These are phyloP conservation scores for Porites lutea DNA, from an alignment of 64 coral and sea anemone species.

Conservation along the genomic window DNA sequence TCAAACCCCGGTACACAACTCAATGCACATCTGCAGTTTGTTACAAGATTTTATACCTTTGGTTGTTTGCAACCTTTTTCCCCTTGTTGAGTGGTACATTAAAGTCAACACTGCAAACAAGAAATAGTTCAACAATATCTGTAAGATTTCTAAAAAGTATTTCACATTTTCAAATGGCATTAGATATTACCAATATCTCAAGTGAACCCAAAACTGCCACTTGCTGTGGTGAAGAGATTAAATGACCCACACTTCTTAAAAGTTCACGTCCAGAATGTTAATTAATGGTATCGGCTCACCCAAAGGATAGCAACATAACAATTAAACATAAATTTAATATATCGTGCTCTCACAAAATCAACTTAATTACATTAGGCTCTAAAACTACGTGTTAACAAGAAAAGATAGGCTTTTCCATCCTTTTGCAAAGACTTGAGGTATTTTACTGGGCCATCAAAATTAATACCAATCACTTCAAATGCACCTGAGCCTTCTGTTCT, in stretches of 20 bases:
- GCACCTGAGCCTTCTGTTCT: conserved; percentile 4
- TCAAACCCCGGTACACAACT: background rate
- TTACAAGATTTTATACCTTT: conserved; percentile 58
- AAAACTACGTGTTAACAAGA: background rate
- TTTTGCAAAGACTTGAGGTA: background rate
- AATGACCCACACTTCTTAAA: no score
- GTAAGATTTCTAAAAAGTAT: background rate
- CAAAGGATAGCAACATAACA: no score
- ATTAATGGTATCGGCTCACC: no score
- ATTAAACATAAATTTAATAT: no score
- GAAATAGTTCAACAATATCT: background rate
- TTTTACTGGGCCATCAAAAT: background rate
- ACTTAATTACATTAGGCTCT: background rate
- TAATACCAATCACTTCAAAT: background rate
- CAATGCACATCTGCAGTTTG: background rate
- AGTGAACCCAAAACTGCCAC: no score
- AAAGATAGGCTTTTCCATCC: background rate
- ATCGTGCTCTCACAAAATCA: no score
- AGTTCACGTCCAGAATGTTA: no score
- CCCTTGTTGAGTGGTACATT: conserved; percentile 93
- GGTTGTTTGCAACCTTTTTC: conserved; percentile 94
- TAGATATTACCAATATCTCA: no score
- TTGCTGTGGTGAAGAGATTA: no score
- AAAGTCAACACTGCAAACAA: conserved; percentile 90
- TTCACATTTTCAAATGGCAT: no score